Evolutionary conservation across 2,888 invertebrate genomes (phyloP), one percentile per base, ranked within the genome.

Genomic region (Limenitis camilla): DNA sequence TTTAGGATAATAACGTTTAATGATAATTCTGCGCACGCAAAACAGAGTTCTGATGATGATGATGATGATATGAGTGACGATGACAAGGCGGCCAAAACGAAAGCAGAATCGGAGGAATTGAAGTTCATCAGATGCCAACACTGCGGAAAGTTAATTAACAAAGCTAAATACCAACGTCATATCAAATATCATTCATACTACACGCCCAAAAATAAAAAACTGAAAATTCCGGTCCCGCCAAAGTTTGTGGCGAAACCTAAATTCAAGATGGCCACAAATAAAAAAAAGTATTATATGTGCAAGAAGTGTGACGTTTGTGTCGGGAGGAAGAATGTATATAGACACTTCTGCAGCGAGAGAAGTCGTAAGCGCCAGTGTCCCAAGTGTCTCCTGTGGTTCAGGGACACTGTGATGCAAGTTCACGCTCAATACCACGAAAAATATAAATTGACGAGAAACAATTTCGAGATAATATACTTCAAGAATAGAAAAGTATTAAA

Each of bases 1-100:
- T 54, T 64, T 2, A 56, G 57, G 8, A 57, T 69, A 1, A 49
- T 70, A 1, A 47, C 48, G 0, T 72, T 72, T 19, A 68, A 65
- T 11, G 39, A 19, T 19, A 19, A 19, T 19, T 19, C 19, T 19
- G 19, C 19, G 1, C 2, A 19, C 1, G 19, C 1, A 2, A 19
- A 19, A 19, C 19, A 19, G 19, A 19, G 19, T 19, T 19, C 19
- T 19, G 19, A 56, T 4, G 10, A 46, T 0, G 54, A 49, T 0
- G 63, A 66, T 27, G 49, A 32, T 0, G 45, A 49, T 0, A 47
- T 55, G 0, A 64, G 65, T 10, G 48, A 49, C 9, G 49, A 53
- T 0, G 27, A 66, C 10, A 46, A 49, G n/a, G 49, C 55, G 0
- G 19, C 62, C 5, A 46, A 56, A 35, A 45, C 52, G 1, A 47